Conservation (phyloP, 2,113 vertebrate species). For the Leptosomus discolor region DNA sequence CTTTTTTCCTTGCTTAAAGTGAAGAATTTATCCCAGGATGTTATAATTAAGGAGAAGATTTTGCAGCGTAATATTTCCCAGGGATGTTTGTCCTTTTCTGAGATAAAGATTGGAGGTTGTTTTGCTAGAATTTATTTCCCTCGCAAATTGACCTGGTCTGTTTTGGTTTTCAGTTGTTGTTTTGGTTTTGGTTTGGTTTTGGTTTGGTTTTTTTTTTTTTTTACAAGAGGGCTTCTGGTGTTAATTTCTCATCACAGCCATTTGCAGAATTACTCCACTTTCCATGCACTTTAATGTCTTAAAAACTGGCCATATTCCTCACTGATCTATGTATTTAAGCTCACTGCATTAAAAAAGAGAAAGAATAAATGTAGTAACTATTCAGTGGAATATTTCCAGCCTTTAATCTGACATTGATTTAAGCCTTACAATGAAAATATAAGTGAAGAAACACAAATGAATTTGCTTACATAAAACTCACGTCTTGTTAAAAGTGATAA, state of each 20-base stretch:
- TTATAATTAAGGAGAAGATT: not conserved
- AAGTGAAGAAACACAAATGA: slow-evolving; percentile 8
- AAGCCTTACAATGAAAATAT: slow-evolving; percentile 25
- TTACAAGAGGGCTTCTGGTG: not conserved
- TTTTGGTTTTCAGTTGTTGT: not conserved
- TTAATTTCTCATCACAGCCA: not conserved
- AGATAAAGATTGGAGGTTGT: not conserved
- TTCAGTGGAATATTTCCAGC: slow-evolving; percentile 23
- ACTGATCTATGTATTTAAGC: not conserved
- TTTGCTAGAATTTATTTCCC: not conserved
- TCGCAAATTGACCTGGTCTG: not conserved
- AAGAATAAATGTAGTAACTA: slow-evolving; percentile 41
- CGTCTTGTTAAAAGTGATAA: not conserved
- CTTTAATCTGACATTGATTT: slow-evolving; percentile 46
- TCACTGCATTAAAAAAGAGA: not conserved
- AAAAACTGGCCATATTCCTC: not conserved
- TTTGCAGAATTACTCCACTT: not conserved
- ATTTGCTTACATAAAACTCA: slow-evolving; percentile 23
- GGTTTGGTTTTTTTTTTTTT: not conserved
- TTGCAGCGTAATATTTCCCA: not conserved
- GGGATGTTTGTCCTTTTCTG: not conserved
- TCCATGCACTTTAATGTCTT: not conserved
- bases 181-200: too few species aligned
- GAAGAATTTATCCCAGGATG: not conserved
- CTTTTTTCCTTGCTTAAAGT: not conserved